Evolutionary conservation across 2,113 vertebrate species (phyloP).

Genomic region (Oreotragus oreotragus): DNA sequence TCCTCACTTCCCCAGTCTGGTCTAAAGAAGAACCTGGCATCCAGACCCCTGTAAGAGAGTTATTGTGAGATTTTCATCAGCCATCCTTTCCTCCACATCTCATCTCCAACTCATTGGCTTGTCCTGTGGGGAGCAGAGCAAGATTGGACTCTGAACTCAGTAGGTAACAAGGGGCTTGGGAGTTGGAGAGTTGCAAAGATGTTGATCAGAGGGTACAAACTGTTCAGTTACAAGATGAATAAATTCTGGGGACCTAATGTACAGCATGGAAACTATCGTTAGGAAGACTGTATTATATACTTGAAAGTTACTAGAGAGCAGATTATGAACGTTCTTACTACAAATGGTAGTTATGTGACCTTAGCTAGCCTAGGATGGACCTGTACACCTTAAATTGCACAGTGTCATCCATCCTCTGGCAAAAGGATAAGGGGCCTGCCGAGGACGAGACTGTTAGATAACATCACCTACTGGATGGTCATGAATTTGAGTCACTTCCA

Average conservation of each 20-base stretch:
- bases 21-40: not conserved
- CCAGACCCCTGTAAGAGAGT: not conserved
- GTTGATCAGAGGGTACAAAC: not conserved
- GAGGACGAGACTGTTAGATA: not conserved
- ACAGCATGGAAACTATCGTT: rapidly evolving
- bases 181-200: not conserved
- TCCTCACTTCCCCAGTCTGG: not conserved
- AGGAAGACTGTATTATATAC: too few species aligned
- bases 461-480: not conserved
- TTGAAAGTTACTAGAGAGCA: too few species aligned
- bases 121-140: rapidly evolving
- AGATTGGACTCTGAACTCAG: not conserved
- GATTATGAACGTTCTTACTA: not conserved
- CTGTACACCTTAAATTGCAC: too few species aligned
- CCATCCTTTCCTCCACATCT: not conserved
- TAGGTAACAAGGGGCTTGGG: not conserved
- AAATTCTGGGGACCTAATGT: not conserved
- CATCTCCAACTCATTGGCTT: not conserved
- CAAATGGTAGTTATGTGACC: not conserved
- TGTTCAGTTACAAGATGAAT: not conserved
- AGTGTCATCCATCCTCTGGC: not conserved
- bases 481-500: not conserved
- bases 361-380: not conserved
- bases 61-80: not conserved
- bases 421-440: not conserved